Evolutionary conservation across 1,140 invertebrate species (phyloP).

Genomic region (Drosophila kohkoa): DNA sequence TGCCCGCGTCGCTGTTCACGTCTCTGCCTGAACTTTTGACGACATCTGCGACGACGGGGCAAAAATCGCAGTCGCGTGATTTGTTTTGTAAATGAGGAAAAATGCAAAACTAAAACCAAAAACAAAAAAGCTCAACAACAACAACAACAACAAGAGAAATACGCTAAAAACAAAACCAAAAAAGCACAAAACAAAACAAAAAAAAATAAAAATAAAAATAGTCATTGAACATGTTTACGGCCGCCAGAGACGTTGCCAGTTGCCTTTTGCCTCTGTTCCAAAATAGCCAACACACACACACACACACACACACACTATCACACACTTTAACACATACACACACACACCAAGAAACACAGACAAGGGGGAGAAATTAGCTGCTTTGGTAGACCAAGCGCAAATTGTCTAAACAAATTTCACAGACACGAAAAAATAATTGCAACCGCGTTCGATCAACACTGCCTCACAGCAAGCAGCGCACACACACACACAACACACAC

Average conservation of each 20-base stretch:
- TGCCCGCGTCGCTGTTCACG: conserved; percentile 13
- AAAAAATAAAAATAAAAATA: conserved; percentile 69
- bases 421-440: conserved; percentile 42
- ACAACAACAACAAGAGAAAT: conserved; percentile 48
- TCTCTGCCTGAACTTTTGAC: conserved; percentile 56
- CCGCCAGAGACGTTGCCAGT: conserved; percentile 50
- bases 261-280: conserved; percentile 52
- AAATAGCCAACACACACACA: conserved; percentile 53
- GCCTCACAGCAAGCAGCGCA: conserved; percentile 17
- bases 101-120: conserved; percentile 74
- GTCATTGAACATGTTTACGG: conserved; percentile 80
- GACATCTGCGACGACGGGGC: conserved; percentile 72
- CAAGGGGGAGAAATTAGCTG: conserved; percentile 31
- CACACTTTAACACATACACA: conserved; percentile 1
- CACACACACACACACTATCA: conserved; percentile 3
- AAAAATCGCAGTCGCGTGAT: conserved; percentile 76
- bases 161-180: conserved; percentile 54
- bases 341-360: conserved; percentile 5
- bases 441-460: conserved; percentile 24
- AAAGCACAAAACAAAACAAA: conserved; percentile 49
- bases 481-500: background rate
- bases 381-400: conserved; percentile 31
- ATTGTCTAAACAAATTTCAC: conserved; percentile 49
- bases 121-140: conserved; percentile 56
- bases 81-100: conserved; percentile 80